Evolutionary conservation across 2,888 invertebrate species (phyloP).

Genomic region (Seira sanloemensis): DNA sequence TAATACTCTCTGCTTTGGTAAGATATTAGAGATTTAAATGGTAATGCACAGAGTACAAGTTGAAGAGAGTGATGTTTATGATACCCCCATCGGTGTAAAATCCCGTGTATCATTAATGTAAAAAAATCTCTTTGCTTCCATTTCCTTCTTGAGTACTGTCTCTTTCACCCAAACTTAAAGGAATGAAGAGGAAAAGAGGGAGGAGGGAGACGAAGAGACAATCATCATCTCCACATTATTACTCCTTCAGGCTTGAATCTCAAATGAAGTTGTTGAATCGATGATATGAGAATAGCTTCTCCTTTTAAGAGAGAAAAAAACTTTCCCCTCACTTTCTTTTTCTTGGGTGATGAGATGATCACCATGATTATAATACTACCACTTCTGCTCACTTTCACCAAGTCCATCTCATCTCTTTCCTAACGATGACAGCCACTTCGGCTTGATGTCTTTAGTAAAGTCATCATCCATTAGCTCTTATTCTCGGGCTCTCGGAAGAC

Average conservation of each 20-base stretch:
- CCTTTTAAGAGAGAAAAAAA: background rate
- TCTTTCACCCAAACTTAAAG: too few species aligned
- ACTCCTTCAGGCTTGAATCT: conserved; percentile 59
- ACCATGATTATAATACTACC: background rate
- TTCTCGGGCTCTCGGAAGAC: too few species aligned
- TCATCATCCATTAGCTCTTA: too few species aligned
- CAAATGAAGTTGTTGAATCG: conserved; percentile 35
- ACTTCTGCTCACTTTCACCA: conserved; percentile 19
- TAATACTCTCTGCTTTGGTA: too few species aligned
- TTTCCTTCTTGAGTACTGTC: background rate
- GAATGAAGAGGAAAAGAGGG: too few species aligned
- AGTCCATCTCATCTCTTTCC: conserved; percentile 46
- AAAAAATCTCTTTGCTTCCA: background rate
- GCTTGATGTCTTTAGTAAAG: background rate
- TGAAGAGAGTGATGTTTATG: too few species aligned
- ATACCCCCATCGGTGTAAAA: conserved; percentile 62
- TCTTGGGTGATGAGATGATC: background rate
- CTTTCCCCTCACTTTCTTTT: background rate
- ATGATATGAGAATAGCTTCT: conserved; percentile 20
- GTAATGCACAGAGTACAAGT: too few species aligned
- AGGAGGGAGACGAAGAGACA: background rate
- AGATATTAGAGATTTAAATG: too few species aligned
- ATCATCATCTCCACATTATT: conserved; percentile 42
- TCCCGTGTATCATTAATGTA: conserved; percentile 56
- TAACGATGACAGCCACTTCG: conserved; percentile 4